Evolutionary conservation across 2,113 vertebrate species (phyloP).

Genomic region (Charina bottae): DNA sequence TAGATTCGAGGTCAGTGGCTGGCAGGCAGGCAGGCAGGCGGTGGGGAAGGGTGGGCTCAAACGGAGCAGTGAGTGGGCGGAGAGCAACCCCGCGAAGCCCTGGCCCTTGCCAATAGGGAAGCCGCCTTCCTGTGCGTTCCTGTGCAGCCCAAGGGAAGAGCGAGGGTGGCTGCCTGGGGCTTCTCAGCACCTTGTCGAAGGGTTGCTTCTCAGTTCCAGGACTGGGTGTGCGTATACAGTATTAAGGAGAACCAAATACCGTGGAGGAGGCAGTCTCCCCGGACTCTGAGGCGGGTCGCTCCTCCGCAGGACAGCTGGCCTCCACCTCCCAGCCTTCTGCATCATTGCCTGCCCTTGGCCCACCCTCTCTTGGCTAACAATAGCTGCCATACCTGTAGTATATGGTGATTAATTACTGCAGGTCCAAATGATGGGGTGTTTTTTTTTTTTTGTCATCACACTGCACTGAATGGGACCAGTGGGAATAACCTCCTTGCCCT

Average conservation of each 20-base stretch:
- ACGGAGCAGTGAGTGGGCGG: background rate
- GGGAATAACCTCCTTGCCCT: background rate
- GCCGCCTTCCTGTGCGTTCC: background rate
- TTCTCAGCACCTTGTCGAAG: background rate
- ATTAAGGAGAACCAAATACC: background rate
- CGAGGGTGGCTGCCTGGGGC: background rate
- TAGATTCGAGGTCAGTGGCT: background rate
- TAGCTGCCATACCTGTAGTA: slow-evolving; percentile 35
- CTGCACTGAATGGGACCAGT: background rate
- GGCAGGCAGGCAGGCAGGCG: background rate
- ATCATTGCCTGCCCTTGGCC: background rate
- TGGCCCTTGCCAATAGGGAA: background rate
- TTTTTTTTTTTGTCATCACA: slow-evolving; percentile 11
- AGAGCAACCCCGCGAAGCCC: background rate
- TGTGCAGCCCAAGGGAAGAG: background rate
- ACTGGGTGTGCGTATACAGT: background rate
- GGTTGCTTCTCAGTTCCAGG: background rate
- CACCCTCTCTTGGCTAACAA: slow-evolving; percentile 29
- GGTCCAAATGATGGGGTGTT: background rate
- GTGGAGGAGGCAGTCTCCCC: background rate
- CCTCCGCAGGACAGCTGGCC: background rate
- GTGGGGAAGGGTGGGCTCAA: background rate
- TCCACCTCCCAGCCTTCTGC: background rate
- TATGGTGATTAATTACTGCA: slow-evolving; percentile 27
- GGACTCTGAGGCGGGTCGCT: background rate